These are phyloP conservation scores for Acanthiza pusilla DNA, from an alignment of 2,797 vertebrate species.

Conservation along the genomic window DNA sequence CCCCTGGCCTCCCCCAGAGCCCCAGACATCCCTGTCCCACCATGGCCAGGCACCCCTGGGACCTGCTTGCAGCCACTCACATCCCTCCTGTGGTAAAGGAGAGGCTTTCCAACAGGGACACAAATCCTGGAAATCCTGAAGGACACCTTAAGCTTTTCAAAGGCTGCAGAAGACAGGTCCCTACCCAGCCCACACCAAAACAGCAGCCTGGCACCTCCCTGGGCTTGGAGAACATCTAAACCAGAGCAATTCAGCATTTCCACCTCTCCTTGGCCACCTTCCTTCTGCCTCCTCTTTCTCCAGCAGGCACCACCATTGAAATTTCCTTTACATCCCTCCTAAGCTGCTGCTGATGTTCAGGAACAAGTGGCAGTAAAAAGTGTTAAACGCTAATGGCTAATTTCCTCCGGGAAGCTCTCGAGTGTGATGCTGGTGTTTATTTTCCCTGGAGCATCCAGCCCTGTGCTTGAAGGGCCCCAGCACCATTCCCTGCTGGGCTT, in stretches of 20 bases:
- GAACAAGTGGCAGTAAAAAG: background rate
- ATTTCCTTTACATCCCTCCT: background rate
- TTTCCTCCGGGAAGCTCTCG: background rate
- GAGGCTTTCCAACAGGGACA: background rate
- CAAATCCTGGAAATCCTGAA: rapidly evolving
- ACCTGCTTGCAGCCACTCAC: background rate
- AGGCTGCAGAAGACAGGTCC: background rate
- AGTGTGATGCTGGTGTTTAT: background rate
- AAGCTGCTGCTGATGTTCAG: background rate
- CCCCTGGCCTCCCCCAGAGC: background rate
- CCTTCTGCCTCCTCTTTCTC: background rate
- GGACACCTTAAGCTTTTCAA: background rate
- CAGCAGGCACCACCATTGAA: background rate
- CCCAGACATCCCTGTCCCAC: rapidly evolving
- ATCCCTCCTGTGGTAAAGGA: background rate
- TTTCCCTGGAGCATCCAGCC: background rate
- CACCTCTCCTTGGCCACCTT: background rate
- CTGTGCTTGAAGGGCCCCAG: background rate
- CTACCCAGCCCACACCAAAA: background rate
- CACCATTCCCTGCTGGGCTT: background rate
- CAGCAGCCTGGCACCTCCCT: background rate
- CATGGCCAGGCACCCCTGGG: rapidly evolving
- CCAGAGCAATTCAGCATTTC: background rate
- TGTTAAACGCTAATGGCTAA: background rate
- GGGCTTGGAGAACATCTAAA: background rate